Conservation (phyloP, 2,797 vertebrate species). For the Sebastes kiyomatsui region DNA sequence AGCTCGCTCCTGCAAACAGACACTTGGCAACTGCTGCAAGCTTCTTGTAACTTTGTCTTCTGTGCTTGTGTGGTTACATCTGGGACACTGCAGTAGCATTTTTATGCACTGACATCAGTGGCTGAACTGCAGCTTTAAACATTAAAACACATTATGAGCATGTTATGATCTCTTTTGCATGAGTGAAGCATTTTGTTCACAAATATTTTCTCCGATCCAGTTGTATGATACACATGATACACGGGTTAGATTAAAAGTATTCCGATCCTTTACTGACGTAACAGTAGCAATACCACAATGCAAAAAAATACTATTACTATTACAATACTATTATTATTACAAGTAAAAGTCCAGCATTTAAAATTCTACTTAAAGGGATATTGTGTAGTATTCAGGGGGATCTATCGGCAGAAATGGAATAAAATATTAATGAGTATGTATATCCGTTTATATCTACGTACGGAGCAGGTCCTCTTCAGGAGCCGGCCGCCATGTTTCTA, state of each 20-base stretch:
- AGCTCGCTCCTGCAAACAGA: slow-evolving; percentile 36
- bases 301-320: not conserved
- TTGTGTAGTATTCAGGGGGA: too few species aligned
- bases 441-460: too few species aligned
- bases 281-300: not conserved
- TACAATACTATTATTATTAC: not conserved
- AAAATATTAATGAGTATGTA: too few species aligned
- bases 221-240: not conserved
- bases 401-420: too few species aligned
- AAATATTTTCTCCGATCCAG: slow-evolving; percentile 31
- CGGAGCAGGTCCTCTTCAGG: too few species aligned
- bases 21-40: slow-evolving; percentile 19
- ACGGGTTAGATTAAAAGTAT: not conserved
- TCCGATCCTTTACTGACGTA: not conserved
- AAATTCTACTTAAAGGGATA: not conserved
- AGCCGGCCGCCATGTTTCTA: too few species aligned
- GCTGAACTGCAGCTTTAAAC: slow-evolving; percentile 23
- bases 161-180: slow-evolving; percentile 26
- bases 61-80: slow-evolving; percentile 46
- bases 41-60: slow-evolving; percentile 29
- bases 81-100: slow-evolving; percentile 56
- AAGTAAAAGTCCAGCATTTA: not conserved
- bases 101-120: slow-evolving; percentile 61
- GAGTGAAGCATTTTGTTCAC: slow-evolving; percentile 20
- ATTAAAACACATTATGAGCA: slow-evolving; percentile 19